Evolutionary conservation across 2,888 invertebrate genomes (phyloP), one percentile per base, ranked within the genome.

Genomic region (Chrysolina haemoptera): DNA sequence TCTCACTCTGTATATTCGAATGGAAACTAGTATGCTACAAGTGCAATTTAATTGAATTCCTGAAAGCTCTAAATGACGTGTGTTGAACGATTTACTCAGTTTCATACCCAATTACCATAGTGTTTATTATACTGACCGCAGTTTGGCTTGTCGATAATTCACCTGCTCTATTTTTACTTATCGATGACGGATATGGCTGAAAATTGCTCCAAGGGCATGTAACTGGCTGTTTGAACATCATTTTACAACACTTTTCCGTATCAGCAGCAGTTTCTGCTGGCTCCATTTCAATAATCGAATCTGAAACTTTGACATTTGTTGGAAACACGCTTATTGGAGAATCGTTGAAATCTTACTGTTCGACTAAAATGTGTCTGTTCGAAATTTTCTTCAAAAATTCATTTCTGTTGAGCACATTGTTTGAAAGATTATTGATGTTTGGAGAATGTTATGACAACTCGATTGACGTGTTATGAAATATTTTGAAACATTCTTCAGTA

Each of bases 121-220:
- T 55, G 68, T 73, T 64, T 41, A 59, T 65, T n/a, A 73, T 73
- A 73, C 70, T 59, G 67, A 73, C 73, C 73, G 70, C 35, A 12
- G 74, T 55, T 74, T 71, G 62, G 55, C 43, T 74, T 40, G 63
- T 50, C 41, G 73, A 64, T 71, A 66, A 53, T 70, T 78, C 76
- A 62, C 71, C 68, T 10, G 78, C 71, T 80, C 79, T 82, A 80
- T 82, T 82, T 83, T 82, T 83, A 75, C 76, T 79, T 69, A 73
- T 75, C 66, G 83, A 71, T 70, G 81, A 82, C 40, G 81, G 82
- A 82, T 83, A 84, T 64, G 84, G 84, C 66, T 83, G 84, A 41
- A 80, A 73, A 27, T 82, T 80, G 65, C 81, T 80, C 84, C 84
- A 85, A 62, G 84, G 84, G 71, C 84, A 85, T 64, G 79, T 65